Conservation (phyloP, 2,113 vertebrate species). For the Phylloscopus trochiloides region DNA sequence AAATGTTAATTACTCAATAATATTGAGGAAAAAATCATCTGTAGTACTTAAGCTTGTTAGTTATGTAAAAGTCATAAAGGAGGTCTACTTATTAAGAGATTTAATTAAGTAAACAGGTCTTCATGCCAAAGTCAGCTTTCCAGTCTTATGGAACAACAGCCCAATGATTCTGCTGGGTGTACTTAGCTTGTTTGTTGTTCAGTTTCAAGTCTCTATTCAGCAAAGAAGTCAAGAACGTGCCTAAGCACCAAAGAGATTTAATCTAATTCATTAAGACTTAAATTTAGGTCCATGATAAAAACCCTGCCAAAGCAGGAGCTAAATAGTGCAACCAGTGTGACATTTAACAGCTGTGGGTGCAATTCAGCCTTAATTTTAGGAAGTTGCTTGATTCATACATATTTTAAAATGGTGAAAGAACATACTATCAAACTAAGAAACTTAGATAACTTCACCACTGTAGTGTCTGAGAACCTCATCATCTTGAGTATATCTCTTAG, state of each 20-base stretch:
- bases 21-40: conserved; percentile 45
- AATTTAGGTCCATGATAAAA: not conserved
- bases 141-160: not conserved
- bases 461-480: not conserved
- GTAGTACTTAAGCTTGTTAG: conserved; percentile 21
- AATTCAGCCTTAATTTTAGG: not conserved
- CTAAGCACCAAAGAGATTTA: not conserved
- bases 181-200: not conserved
- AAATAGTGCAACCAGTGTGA: not conserved
- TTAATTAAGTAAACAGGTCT: conserved; percentile 43
- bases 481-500: not conserved
- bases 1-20: conserved; percentile 57
- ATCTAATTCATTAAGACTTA: not conserved
- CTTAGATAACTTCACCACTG: not conserved
- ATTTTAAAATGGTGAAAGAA: not conserved
- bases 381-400: not conserved
- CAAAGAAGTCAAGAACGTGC: not conserved
- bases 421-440: not conserved
- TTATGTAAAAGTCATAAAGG: conserved; percentile 29
- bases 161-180: not conserved
- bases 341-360: not conserved
- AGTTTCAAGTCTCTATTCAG: not conserved
- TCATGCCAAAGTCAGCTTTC: conserved; percentile 49
- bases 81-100: conserved; percentile 23
- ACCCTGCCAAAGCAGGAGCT: not conserved